These are phyloP conservation scores for Acleris emargana DNA, from an alignment of 2,888 invertebrate species.

Conservation along the genomic window DNA sequence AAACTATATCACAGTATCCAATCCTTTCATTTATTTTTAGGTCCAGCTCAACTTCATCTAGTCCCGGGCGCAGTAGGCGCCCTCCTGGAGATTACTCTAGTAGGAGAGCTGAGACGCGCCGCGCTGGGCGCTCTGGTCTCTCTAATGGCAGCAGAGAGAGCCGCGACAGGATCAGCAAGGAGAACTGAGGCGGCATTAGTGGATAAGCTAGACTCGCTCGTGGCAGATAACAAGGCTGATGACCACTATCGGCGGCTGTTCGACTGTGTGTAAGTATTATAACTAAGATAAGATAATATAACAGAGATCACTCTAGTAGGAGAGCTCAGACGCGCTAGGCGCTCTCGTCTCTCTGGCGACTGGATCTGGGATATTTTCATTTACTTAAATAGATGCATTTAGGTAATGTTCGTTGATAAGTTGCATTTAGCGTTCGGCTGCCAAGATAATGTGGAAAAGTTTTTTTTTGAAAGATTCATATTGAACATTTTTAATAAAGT, in stretches of 20 bases:
- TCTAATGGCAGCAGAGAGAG: conserved; percentile 96
- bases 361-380: too few species aligned
- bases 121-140: conserved; percentile 97
- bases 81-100: conserved; percentile 95
- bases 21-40: too few species aligned
- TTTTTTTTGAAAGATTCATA: too few species aligned
- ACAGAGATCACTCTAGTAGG: too few species aligned
- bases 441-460: conserved; percentile 86
- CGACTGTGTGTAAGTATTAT: conserved; percentile 68
- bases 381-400: too few species aligned
- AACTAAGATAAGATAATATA: too few species aligned
- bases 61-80: conserved; percentile 97
- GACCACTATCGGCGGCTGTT: conserved; percentile 96
- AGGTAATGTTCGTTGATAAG: too few species aligned
- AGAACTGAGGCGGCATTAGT: conserved; percentile 97
- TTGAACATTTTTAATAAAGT: conserved; percentile 4
- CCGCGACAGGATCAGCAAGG: conserved; percentile 92
- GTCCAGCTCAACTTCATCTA: conserved; percentile 93
- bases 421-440: too few species aligned
- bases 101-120: conserved; percentile 94
- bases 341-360: conserved; percentile 86
- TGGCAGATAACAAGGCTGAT: conserved; percentile 97
- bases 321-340: conserved; percentile 51
- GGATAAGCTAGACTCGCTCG: conserved; percentile 95
- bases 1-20: too few species aligned